phyloP scores from a whole-genome alignment of 2,888 invertebrate species.

The Meiosimyza decipiens region DNA sequence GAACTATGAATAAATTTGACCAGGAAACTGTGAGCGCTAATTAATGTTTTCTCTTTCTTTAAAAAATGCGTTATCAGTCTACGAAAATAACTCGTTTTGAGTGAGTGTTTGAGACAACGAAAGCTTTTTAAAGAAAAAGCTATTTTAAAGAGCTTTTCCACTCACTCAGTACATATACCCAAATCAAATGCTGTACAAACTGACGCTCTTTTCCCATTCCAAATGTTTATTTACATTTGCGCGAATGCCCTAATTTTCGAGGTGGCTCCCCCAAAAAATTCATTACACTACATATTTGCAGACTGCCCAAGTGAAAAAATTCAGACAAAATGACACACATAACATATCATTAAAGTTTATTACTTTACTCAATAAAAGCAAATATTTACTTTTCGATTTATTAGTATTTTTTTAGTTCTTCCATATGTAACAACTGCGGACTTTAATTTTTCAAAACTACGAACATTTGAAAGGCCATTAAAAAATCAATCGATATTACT shows the following conservation, averaged over 20 bases:
- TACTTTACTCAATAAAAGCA: conserved; percentile 36
- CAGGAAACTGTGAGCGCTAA: too few relatives aligned
- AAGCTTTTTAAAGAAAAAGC: background rate
- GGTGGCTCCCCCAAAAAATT: conserved; percentile 35
- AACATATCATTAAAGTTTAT: conserved; percentile 38
- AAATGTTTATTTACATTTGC: conserved; percentile 25
- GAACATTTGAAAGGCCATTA: too few relatives aligned
- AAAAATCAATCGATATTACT: too few relatives aligned
- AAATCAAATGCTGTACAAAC: conserved; percentile 15
- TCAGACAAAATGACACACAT: background rate
- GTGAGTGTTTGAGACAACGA: background rate
- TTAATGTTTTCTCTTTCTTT: background rate
- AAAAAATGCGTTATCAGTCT: conserved; percentile 10
- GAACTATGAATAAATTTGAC: too few relatives aligned
- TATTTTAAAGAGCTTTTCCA: background rate
- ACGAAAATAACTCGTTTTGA: too few relatives aligned
- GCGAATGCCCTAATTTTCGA: conserved; percentile 1
- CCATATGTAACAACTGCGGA: too few relatives aligned
- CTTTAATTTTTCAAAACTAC: too few relatives aligned
- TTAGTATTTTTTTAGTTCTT: too few relatives aligned
- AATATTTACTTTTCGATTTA: conserved; percentile 1
- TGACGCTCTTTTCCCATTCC: background rate
- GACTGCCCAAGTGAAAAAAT: conserved; percentile 8
- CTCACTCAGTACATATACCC: background rate
- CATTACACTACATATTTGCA: background rate